Percentiles rank a stretch among this genome's conserved stretches.
These are phyloP conservation scores for Lucinisca nassula DNA, from an alignment of 2,888 invertebrate species.

Conservation along the genomic window DNA sequence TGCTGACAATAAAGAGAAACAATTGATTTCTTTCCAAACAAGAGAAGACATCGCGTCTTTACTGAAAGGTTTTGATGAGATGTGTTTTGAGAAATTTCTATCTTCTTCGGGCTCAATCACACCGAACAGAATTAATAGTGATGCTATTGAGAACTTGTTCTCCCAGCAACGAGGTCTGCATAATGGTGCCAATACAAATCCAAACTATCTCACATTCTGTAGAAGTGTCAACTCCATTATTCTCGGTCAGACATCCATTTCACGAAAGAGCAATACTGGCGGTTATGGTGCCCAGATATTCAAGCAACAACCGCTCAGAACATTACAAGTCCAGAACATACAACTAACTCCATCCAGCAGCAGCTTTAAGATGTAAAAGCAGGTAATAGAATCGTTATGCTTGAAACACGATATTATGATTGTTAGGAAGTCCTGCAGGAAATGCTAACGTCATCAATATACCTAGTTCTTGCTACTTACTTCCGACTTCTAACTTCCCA, in stretches of 20 bases:
- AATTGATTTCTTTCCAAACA: slow-evolving; percentile 7
- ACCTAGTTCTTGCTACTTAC: too few species aligned
- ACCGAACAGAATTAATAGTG: not conserved
- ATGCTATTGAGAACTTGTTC: slow-evolving; percentile 18
- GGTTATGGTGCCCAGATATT: too few species aligned
- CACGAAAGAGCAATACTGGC: slow-evolving; percentile 12
- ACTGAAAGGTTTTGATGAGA: slow-evolving; percentile 1
- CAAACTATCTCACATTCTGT: slow-evolving; percentile 3
- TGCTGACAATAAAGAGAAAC: not conserved
- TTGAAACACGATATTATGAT: too few species aligned
- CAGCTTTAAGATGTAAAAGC: too few species aligned
- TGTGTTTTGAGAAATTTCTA: slow-evolving; percentile 11
- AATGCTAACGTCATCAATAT: too few species aligned
- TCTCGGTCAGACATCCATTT: slow-evolving; percentile 14
- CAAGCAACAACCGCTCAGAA: too few species aligned
- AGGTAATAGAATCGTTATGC: too few species aligned
- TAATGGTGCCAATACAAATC: slow-evolving; percentile 26
- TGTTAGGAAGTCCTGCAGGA: too few species aligned
- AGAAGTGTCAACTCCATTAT: not conserved
- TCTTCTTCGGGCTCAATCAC: too few species aligned
- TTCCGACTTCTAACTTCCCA: too few species aligned
- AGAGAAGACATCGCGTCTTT: slow-evolving; percentile 12
- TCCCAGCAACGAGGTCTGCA: slow-evolving; percentile 19
- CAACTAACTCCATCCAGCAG: too few species aligned
- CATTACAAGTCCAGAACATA: too few species aligned